Percentiles rank a stretch among this genome's conserved stretches.
phyloP scores from a whole-genome alignment of 2,113 vertebrate species.

The Orycteropus afer region DNA sequence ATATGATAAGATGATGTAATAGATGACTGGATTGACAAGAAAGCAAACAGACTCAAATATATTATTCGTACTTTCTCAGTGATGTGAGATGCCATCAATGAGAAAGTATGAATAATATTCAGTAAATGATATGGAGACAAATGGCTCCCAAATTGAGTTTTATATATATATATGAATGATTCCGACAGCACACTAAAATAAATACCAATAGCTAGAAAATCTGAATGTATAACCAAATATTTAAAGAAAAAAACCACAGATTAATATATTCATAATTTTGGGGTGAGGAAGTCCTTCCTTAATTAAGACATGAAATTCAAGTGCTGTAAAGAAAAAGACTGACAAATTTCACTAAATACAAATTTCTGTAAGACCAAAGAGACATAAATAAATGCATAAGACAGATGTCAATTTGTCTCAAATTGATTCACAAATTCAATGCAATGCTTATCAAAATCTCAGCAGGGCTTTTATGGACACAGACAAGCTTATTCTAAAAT shows the following conservation, averaged over 20 bases:
- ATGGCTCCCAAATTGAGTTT: background rate
- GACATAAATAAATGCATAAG: background rate
- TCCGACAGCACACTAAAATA: background rate
- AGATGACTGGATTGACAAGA: background rate
- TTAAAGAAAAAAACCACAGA: background rate
- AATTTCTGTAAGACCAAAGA: background rate
- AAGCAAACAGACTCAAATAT: background rate
- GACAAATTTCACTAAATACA: slow-evolving; percentile 15
- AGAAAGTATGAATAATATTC: background rate
- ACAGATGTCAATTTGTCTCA: background rate
- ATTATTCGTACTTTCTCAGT: too few species aligned
- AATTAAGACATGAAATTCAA: slow-evolving; percentile 19
- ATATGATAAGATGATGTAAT: slow-evolving; percentile 16
- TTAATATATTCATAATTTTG: slow-evolving; percentile 16
- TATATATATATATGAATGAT: background rate
- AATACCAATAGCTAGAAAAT: background rate
- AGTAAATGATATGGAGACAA: background rate
- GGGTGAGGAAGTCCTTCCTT: background rate
- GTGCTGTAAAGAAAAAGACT: background rate
- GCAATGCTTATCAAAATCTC: background rate
- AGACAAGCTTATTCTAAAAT: slow-evolving; percentile 23
- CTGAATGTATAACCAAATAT: background rate
- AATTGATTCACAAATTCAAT: background rate
- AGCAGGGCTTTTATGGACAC: background rate
- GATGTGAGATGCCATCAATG: too few species aligned